Evolutionary conservation across 2,113 vertebrate species (phyloP).

Genomic region (Melospiza georgiana): DNA sequence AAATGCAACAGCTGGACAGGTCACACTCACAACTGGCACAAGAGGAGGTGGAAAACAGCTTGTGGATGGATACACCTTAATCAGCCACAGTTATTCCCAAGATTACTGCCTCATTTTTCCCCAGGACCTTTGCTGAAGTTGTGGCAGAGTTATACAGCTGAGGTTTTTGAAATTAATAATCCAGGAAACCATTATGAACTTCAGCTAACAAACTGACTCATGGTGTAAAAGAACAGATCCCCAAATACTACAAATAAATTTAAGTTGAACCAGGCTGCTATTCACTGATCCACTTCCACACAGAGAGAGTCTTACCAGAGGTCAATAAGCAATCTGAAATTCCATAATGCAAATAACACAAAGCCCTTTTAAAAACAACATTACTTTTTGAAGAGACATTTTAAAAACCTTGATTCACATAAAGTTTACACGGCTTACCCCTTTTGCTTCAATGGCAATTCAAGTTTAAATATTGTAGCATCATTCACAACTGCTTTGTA

Average conservation of each 20-base stretch:
- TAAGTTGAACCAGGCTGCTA: neutral
- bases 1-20: neutral
- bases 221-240: neutral
- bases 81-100: neutral
- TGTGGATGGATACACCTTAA: neutral
- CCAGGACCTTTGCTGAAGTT: neutral
- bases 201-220: neutral
- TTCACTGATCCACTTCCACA: neutral
- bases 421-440: constrained; percentile 80
- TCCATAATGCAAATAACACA: neutral
- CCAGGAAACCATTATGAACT: neutral
- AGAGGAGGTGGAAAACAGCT: neutral
- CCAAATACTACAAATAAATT: neutral
- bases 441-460: constrained; percentile 97
- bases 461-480: constrained; percentile 99
- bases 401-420: neutral
- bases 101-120: neutral
- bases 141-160: neutral
- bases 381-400: neutral
- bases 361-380: neutral
- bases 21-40: neutral
- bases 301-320: neutral
- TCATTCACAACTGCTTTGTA: constrained; percentile 99
- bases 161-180: neutral
- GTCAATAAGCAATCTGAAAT: neutral